phyloP scores from a whole-genome alignment of 1,140 invertebrate species.

The Hesperophylax magnus region DNA sequence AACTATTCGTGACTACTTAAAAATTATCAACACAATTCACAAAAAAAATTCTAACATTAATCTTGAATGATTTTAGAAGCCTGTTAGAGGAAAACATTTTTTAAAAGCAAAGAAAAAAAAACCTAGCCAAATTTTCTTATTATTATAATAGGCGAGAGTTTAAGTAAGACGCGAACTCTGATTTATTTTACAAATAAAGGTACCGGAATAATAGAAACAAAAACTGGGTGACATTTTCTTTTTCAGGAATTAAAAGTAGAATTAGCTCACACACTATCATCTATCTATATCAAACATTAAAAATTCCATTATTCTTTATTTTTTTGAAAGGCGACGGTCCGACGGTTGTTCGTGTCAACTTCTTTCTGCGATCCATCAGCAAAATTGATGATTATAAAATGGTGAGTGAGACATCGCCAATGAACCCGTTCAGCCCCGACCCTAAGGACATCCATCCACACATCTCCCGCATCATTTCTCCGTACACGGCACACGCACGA shows the following conservation, averaged over 20 bases:
- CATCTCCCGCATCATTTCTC: neutral
- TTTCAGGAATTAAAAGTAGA: conserved; percentile 26
- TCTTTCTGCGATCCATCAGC: conserved; percentile 96
- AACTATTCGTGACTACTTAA: neutral
- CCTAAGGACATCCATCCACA: neutral
- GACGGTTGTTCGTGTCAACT: conserved; percentile 90
- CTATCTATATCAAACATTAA: conserved; percentile 15
- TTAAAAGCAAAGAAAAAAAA: neutral
- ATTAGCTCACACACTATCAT: neutral
- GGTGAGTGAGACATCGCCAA: conserved; percentile 79
- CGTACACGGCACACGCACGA: conserved; percentile 54
- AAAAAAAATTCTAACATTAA: neutral
- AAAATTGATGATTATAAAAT: conserved; percentile 99
- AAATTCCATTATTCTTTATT: conserved; percentile 37
- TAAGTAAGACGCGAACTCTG: neutral
- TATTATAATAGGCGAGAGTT: neutral
- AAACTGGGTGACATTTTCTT: conserved; percentile 20
- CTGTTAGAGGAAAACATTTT: neutral
- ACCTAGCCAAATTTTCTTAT: neutral
- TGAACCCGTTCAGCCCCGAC: neutral
- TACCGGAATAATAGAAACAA: neutral
- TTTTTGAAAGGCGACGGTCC: conserved; percentile 76
- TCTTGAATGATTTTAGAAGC: neutral
- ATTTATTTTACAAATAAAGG: neutral
- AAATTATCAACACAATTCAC: neutral